phyloP scores from a whole-genome alignment of 2,888 invertebrate genomes.

The Bimastos eiseni region DNA sequence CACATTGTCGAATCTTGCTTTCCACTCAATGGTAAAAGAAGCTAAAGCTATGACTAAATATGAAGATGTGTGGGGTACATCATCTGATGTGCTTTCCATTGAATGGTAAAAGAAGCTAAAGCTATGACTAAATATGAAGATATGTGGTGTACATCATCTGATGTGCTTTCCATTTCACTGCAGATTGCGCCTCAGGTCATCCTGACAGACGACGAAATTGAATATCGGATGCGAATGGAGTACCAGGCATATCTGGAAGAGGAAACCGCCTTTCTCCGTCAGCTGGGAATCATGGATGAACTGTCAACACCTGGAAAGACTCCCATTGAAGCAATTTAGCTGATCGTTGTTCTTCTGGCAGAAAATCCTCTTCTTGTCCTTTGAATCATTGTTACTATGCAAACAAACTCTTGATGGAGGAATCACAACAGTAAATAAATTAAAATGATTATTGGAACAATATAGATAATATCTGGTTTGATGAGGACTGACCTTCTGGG shows the following conservation, averaged over 20 bases:
- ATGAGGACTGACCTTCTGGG: background rate
- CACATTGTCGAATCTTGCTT: too few relatives aligned
- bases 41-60: background rate
- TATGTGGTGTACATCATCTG: background rate
- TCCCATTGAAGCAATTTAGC: background rate
- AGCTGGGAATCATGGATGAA: conserved; percentile 58
- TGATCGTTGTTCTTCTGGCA: background rate
- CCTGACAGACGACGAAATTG: conserved; percentile 58
- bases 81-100: too few relatives aligned
- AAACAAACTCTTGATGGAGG: background rate
- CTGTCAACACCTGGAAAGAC: background rate
- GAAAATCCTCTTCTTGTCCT: background rate
- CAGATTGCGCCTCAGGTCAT: conserved; percentile 59
- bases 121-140: background rate
- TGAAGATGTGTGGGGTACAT: background rate
- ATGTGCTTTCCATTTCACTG: conserved; percentile 34
- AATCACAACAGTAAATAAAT: background rate
- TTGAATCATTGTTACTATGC: background rate
- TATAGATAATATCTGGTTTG: background rate
- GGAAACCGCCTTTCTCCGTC: conserved; percentile 57
- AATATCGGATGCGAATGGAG: conserved; percentile 54
- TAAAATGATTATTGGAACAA: background rate
- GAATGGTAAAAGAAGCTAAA: background rate
- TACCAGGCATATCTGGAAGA: conserved; percentile 56
- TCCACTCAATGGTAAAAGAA: too few relatives aligned